Evolutionary conservation across 2,888 invertebrate genomes (phyloP), one percentile per base, ranked within the genome.

Genomic region (Mechanitis mazaeus): DNA sequence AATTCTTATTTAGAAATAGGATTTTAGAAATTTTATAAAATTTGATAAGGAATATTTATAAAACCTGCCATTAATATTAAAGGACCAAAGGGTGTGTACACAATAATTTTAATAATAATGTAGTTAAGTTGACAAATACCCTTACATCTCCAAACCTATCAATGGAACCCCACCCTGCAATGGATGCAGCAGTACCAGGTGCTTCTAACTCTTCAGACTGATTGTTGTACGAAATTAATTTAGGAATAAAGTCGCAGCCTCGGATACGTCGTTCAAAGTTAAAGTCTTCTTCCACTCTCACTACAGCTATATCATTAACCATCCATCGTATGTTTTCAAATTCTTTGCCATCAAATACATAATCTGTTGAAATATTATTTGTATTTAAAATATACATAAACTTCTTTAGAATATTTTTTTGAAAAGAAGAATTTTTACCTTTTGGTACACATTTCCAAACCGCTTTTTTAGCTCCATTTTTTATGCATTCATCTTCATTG

Each of bases 251-350:
- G 64, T 88, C 86, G 58, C 89, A 89, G 1, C 89, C 89, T 0
- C 72, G 72, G 0, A 87, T 68, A 0, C 83, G 75, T 12, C 74
- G 72, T 6, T 79, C 62, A 63, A 89, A 88, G 69, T 87, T 84
- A 65, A 89, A 88, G 3, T 76, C 67, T 3, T 82, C 83, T 50
- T 88, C 88, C 0, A 84, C 82, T 60, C 83, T 85, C 1, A 89
- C 88, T 0, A 89, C 79, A 0, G 89, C 89, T 56, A 89, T 81
- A 64, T 89, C 89, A 35, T 81, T 78, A 0, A 77, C 68, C 86
- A 89, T 87, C 89, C 89, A 89, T 2, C 80, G 76, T 3, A 89
- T 84, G 64, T 89, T 89, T 56, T 88, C 80, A 54, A 83, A 83
- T 0, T 83, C 78, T 1, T 74, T 58, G 0, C 87, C 89, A 5